Evolutionary conservation across 2,797 vertebrate genomes (phyloP).

Genomic region (Sebastes diploproa): DNA sequence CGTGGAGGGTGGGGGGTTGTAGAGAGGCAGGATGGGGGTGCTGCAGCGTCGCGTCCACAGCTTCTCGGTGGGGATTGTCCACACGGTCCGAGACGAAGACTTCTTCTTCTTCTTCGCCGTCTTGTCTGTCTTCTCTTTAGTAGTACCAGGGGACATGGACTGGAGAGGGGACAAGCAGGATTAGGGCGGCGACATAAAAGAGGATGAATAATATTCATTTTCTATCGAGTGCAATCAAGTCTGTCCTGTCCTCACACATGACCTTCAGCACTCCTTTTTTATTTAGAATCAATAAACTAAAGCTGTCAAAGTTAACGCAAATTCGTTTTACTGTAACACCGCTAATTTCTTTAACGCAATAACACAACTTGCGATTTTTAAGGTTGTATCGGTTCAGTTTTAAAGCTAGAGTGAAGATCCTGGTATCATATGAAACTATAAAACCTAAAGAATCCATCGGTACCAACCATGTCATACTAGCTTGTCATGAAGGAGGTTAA

Average conservation of each 20-base stretch:
- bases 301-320: too few relatives aligned
- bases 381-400: too few relatives aligned
- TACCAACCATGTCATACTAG: too few relatives aligned
- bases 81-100: conserved; percentile 59
- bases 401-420: too few relatives aligned
- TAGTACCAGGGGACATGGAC: conserved; percentile 64
- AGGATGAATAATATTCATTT: neutral
- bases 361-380: too few relatives aligned
- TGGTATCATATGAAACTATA: too few relatives aligned
- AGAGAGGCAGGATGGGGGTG: conserved; percentile 75
- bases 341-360: too few relatives aligned
- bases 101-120: conserved; percentile 39
- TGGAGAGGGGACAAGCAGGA: conserved; percentile 45
- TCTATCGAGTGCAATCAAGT: neutral
- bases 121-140: conserved; percentile 69
- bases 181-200: neutral
- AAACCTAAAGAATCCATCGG: too few relatives aligned
- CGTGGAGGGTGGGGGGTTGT: conserved; percentile 63
- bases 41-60: conserved; percentile 61
- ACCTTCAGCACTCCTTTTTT: neutral
- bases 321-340: too few relatives aligned
- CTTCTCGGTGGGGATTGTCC: conserved; percentile 73
- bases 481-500: too few relatives aligned
- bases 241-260: neutral
- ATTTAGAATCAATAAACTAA: conserved; percentile 6